Conservation (phyloP, 2,888 invertebrate genomes). For the Emmelina monodactyla region DNA sequence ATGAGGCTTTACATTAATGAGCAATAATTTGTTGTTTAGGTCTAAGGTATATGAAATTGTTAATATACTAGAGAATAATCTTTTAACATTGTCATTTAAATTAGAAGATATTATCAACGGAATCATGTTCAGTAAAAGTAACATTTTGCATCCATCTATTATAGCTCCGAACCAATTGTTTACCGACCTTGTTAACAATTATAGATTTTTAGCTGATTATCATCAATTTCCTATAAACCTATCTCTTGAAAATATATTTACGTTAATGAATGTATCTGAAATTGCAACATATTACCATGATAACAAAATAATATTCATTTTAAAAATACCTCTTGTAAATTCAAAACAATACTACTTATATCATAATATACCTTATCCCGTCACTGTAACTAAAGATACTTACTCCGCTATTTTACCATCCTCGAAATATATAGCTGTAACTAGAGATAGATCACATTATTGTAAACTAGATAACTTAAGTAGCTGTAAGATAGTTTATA, state of each 20-base stretch:
- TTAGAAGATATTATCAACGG: conserved; percentile 7
- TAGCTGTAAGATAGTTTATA: conserved; percentile 7
- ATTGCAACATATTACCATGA: conserved; percentile 6
- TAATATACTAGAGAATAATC: conserved; percentile 8
- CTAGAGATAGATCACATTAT: conserved; percentile 9
- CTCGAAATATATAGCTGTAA: conserved; percentile 10
- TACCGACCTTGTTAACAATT: conserved; percentile 8
- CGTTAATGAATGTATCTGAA: conserved; percentile 8
- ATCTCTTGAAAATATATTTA: conserved; percentile 8
- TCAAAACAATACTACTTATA: conserved; percentile 1
- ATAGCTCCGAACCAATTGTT: conserved; percentile 10
- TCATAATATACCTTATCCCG: conserved; percentile 7
- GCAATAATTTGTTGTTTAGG: too few relatives aligned
- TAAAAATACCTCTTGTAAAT: conserved; percentile 7
- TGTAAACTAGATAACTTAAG: conserved; percentile 7
- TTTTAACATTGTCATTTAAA: conserved; percentile 12
- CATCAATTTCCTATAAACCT: conserved; percentile 10
- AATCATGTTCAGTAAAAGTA: conserved; percentile 5
- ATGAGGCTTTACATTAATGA: too few relatives aligned
- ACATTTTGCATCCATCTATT: conserved; percentile 10
- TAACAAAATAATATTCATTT: conserved; percentile 8
- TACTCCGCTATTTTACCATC: conserved; percentile 9
- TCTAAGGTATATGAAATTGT: conserved; percentile 4
- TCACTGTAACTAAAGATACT: background rate
- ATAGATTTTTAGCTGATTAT: conserved; percentile 6